A percentile compares a stretch with the other conserved stretches of the same genome.
Evolutionary conservation across 2,797 vertebrate genomes (phyloP).

Genomic region (Periophthalmus magnuspinnatus): DNA sequence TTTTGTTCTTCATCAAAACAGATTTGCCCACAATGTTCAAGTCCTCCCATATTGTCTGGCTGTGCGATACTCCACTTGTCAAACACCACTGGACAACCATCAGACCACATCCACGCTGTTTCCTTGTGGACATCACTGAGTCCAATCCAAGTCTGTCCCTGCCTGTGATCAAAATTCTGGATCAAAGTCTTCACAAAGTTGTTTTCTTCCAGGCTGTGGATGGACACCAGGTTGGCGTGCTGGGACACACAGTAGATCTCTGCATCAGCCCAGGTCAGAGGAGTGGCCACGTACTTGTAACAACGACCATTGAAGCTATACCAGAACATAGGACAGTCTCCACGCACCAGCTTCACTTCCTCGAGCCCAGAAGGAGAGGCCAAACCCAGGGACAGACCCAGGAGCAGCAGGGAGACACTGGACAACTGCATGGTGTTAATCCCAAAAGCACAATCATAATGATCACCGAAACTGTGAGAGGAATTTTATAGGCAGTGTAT

Average conservation of each 20-base stretch:
- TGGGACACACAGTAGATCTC: constrained; percentile 31
- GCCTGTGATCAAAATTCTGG: background rate
- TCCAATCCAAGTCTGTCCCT: background rate
- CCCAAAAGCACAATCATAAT: no score
- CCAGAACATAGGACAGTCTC: constrained; percentile 20
- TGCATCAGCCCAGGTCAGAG: background rate
- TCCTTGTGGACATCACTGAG: constrained; percentile 15
- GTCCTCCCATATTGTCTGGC: no score
- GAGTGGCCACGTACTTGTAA: background rate
- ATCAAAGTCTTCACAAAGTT: constrained; percentile 19
- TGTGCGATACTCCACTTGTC: no score
- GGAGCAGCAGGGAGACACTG: background rate
- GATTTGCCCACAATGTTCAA: no score
- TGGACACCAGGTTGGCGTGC: background rate
- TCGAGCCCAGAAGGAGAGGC: no score
- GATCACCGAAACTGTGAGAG: no score
- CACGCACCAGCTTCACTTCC: background rate
- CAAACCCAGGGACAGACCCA: no score
- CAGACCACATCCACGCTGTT: no score
- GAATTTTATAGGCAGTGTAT: no score
- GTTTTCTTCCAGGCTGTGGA: background rate
- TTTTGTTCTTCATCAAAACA: no score
- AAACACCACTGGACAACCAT: no score
- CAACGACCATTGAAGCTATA: background rate
- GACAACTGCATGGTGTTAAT: no score